Percentiles rank a stretch among this genome's conserved stretches.
These are phyloP conservation scores for Allobates femoralis DNA, from an alignment of 2,797 vertebrate genomes.

Conservation along the genomic window DNA sequence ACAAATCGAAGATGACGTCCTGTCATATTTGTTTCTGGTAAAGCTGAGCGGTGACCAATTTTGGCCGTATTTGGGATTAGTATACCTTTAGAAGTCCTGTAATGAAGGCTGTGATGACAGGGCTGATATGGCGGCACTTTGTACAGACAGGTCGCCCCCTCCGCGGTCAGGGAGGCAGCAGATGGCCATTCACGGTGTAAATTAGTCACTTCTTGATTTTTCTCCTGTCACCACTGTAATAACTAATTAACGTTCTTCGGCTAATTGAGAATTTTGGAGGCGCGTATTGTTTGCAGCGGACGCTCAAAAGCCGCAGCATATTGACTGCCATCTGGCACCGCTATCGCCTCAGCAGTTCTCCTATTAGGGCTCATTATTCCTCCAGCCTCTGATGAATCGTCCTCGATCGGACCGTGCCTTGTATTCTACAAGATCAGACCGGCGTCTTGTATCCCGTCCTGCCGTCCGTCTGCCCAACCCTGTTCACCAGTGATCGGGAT, in stretches of 20 bases:
- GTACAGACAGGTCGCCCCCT: not conserved
- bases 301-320: conserved; percentile 24
- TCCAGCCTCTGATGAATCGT: not conserved
- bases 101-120: not conserved
- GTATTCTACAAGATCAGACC: not conserved
- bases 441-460: not conserved
- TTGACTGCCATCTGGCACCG: conserved; percentile 27
- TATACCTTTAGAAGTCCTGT: not conserved
- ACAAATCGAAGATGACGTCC: too few relatives aligned
- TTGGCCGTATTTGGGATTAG: not conserved
- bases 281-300: conserved; percentile 2
- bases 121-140: not conserved
- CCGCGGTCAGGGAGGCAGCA: not conserved
- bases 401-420: not conserved
- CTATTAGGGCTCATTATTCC: conserved; percentile 15
- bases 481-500: not conserved
- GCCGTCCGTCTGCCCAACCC: not conserved
- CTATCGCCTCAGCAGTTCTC: not conserved
- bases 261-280: conserved; percentile 20
- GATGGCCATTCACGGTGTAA: conserved; percentile 17
- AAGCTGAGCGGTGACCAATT: too few relatives aligned
- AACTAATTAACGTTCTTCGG: conserved; percentile 25
- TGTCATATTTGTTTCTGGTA: too few relatives aligned
- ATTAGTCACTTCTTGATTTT: not conserved
- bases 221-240: conserved; percentile 25